Conservation (phyloP, 2,888 invertebrate species). For the Oligia fasciuncula region DNA sequence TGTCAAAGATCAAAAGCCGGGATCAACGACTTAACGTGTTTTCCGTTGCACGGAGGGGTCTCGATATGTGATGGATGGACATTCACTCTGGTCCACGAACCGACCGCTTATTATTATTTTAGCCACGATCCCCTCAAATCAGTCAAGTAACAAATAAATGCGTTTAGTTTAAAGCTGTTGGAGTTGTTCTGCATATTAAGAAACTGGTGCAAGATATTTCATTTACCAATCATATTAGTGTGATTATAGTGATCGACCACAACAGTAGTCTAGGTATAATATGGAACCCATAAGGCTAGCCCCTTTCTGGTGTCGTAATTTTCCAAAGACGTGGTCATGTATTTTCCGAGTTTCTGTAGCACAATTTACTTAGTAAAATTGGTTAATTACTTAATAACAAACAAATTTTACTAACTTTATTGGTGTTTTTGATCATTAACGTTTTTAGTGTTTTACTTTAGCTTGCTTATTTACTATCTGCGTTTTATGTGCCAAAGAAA, state of each 20-base stretch:
- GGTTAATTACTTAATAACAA: neutral
- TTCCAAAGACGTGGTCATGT: neutral
- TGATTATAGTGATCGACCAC: constrained; percentile 3
- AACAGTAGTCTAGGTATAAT: neutral
- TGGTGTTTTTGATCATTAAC: neutral
- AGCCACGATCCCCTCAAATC: neutral
- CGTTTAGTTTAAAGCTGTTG: neutral
- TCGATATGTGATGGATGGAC: neutral
- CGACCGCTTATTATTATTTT: neutral
- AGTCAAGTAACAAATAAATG: neutral
- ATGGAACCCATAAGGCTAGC: constrained; percentile 5
- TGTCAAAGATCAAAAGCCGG: neutral
- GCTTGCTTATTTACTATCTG: neutral
- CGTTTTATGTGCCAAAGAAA: neutral
- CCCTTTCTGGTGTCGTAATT: neutral
- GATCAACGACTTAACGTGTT: too few relatives aligned
- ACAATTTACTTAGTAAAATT: neutral
- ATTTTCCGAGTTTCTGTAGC: neutral
- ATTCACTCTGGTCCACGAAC: neutral
- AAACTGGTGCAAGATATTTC: neutral
- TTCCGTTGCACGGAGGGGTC: neutral
- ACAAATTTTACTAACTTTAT: neutral
- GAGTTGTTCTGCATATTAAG: neutral
- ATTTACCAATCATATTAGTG: neutral
- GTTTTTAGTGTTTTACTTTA: neutral